Evolutionary conservation across 2,888 invertebrate genomes (phyloP).

Genomic region (Nephrotoma guestfalica): DNA sequence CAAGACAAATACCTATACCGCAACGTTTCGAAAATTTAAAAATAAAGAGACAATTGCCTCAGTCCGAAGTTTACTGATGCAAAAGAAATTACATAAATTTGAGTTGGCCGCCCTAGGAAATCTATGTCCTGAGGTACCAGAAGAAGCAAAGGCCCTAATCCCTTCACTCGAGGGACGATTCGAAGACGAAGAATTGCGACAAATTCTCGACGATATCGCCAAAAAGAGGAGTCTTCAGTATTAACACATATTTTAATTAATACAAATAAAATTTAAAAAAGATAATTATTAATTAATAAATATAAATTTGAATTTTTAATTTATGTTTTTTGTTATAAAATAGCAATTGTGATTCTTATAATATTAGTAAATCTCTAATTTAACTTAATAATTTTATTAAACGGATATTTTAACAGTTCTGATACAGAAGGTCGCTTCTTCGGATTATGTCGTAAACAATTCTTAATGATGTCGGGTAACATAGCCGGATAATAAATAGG

Average conservation of each 20-base stretch:
- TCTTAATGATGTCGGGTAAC: conserved; percentile 28
- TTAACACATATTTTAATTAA: conserved; percentile 30
- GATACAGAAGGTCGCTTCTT: conserved; percentile 28
- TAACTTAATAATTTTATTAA: conserved; percentile 29
- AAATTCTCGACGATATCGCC: conserved; percentile 93
- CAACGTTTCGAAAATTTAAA: conserved; percentile 92
- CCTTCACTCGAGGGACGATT: conserved; percentile 94
- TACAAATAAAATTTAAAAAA: not conserved
- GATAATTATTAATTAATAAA: not conserved
- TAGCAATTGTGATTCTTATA: not conserved
- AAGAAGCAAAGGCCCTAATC: conserved; percentile 95
- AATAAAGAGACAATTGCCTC: conserved; percentile 96
- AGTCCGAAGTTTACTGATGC: conserved; percentile 81
- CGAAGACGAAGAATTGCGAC: conserved; percentile 95
- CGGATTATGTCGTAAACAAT: conserved; percentile 28
- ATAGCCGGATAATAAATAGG: conserved; percentile 36
- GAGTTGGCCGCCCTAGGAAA: conserved; percentile 95
- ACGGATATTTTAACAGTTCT: conserved; percentile 29
- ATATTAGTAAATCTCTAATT: not conserved
- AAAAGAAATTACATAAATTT: conserved; percentile 95
- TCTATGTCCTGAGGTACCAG: conserved; percentile 95
- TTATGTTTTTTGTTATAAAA: not conserved
- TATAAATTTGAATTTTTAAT: not conserved
- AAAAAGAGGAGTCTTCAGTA: conserved; percentile 97
- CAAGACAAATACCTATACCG: conserved; percentile 93